Percentiles rank a stretch among this genome's conserved stretches.
Evolutionary conservation across 2,113 vertebrate species (phyloP).

Genomic region (Carassius carassius): DNA sequence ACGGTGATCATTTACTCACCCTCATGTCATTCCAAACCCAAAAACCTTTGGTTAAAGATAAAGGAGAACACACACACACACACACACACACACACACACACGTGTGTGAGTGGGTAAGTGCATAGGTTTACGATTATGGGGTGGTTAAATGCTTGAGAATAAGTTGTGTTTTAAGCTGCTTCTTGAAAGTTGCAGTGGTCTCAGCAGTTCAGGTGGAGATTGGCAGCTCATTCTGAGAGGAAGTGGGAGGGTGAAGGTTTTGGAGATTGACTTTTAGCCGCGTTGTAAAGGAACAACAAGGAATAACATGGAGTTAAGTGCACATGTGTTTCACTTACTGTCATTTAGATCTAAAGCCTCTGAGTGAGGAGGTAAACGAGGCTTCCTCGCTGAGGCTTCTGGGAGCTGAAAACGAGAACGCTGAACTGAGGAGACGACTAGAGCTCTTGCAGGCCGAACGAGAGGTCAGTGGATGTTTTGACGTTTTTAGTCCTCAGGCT

Average conservation of each 20-base stretch:
- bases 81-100: too few relatives aligned
- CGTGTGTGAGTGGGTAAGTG: neutral
- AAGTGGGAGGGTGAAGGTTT: neutral
- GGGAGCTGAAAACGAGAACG: constrained; percentile 78
- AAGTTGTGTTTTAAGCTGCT: neutral
- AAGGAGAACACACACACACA: too few relatives aligned
- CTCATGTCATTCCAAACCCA: neutral
- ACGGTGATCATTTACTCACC: neutral
- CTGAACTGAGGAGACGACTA: constrained; percentile 73
- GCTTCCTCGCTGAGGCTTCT: constrained; percentile 76
- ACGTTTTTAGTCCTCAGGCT: neutral
- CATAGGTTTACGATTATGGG: neutral
- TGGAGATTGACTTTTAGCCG: neutral
- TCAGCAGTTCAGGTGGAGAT: neutral
- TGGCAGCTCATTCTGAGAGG: neutral
- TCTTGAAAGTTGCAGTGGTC: neutral
- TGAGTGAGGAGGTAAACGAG: constrained; percentile 78
- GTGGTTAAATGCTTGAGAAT: too few relatives aligned
- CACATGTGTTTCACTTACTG: constrained; percentile 26
- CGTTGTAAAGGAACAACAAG: neutral
- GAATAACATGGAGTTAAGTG: neutral
- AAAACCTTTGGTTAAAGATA: neutral
- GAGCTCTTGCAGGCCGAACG: constrained; percentile 73
- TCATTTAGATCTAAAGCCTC: constrained; percentile 71
- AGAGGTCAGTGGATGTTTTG: constrained; percentile 65